Conservation (phyloP, 30 jellyfish, hydroid and myxozoan genomes). For the Turritopsis rubra region DNA sequence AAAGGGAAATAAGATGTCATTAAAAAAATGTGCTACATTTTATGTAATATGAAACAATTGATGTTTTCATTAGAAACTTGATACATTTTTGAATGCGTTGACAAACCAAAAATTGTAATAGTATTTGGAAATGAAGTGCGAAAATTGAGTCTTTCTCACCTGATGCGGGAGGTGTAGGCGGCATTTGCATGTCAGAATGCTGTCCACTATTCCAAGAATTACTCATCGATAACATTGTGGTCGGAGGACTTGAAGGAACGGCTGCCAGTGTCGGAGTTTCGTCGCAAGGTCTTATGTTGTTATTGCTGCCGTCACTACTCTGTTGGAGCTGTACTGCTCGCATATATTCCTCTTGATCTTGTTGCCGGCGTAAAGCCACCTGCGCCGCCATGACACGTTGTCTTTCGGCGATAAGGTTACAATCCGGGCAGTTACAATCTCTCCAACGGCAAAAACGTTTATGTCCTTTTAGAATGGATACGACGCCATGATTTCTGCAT, state of each 20-base stretch:
- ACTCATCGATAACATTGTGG: constrained; percentile 8
- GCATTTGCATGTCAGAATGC: neutral
- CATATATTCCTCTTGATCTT: constrained; percentile 91
- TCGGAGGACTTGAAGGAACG: constrained; percentile 11
- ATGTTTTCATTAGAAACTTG: neutral
- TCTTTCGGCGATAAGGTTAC: constrained; percentile 95
- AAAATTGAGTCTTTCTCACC: too few species aligned
- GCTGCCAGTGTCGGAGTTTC: neutral
- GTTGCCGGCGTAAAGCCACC: constrained; percentile 97
- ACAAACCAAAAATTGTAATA: neutral
- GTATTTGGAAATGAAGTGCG: too few species aligned
- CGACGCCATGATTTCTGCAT: constrained; percentile 98
- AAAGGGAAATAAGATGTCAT: neutral
- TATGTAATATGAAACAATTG: neutral
- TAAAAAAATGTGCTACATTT: neutral
- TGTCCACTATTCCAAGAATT: constrained; percentile 16
- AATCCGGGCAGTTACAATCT: constrained; percentile 96
- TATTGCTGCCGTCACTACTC: constrained; percentile 29
- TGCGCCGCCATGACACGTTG: constrained; percentile 99
- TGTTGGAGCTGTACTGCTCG: constrained; percentile 93
- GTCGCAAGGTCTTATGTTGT: neutral
- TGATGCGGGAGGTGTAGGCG: constrained; percentile 24
- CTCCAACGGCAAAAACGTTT: constrained; percentile 98
- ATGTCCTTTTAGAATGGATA: constrained; percentile 93
- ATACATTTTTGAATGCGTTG: too few species aligned